These are phyloP conservation scores for Crossaster papposus DNA, from an alignment of 53 echinoderm and acorn worm species.

Conservation along the genomic window DNA sequence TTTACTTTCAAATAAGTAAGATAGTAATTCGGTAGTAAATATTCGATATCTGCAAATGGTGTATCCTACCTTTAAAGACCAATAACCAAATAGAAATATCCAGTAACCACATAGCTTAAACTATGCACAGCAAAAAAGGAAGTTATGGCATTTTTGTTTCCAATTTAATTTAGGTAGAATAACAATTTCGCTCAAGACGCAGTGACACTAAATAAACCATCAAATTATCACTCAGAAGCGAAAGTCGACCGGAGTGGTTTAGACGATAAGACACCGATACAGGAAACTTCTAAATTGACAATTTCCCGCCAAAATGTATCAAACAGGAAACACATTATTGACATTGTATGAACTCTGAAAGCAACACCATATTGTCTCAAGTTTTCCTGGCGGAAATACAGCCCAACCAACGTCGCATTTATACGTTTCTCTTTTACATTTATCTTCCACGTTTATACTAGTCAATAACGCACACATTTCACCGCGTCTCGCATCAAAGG, in stretches of 20 bases:
- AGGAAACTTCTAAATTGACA: not conserved
- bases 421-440: not conserved
- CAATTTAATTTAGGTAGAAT: no score
- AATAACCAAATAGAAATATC: no score
- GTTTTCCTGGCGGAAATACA: not conserved
- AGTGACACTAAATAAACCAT: no score
- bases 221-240: no score
- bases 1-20: no score
- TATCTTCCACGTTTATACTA: not conserved
- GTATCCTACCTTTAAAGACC: no score
- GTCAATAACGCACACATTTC: not conserved
- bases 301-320: not conserved
- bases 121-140: no score
- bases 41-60: no score
- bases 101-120: no score
- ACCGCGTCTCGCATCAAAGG: not conserved
- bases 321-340: conserved; percentile 1
- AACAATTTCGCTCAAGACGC: no score
- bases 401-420: not conserved
- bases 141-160: no score
- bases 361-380: not conserved
- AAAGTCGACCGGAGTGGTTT: not conserved
- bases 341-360: not conserved
- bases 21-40: no score
- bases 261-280: not conserved